Base-by-base conservation (phyloP, 2,113 vertebrate species). In the Bothrops jararaca region DNA sequence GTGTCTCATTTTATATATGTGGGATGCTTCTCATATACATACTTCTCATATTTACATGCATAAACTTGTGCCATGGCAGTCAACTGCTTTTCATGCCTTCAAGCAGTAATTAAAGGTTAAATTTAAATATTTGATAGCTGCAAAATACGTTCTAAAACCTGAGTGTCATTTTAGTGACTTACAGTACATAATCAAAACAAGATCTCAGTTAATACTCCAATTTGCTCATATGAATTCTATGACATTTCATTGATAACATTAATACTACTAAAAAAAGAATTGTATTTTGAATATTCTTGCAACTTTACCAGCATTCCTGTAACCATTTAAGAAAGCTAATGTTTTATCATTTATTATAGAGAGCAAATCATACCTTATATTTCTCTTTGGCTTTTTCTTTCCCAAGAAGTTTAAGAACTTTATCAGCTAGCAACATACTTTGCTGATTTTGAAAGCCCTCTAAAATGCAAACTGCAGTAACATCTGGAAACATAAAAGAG, bases 341-440 rank as follows among this genome's bases (percentile, higher is more conserved):
- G 24, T 3, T 26, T 34, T 60, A 87, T 11, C 5, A 48, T 23
- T 26, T 86, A 29, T 87, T 87, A 89, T 6, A 74, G 5, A 88
- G 12, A 5, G 6, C 50, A 89, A 90, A 52, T 60, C 94, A 92
- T 97, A 99, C 99, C 99, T 99, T 99, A 95, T 99, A 99, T 94
- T 99, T 99, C 13, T 99, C 99, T 98, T 99, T 99, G 97, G 99
- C 99, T 96, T 99, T 99, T 97, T 99, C 99, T 97, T 99, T 99
- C 10, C 99, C 99, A 95, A 99, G 98, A 85, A 98, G 98, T 96
- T 99, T 99, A 95, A 99, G 98, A 94, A 99, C 99, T 97, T 98
- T 99, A 98, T 99, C 99, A 93, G 99, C 99, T 95, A 99, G 97
- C 86, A 99, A 96, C 99, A 99, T 99, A 97, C 99, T 99, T 95